Evolutionary conservation across 2,888 invertebrate species (phyloP), one percentile per base, ranked within the genome.

Genomic region (Disparrhopalites patrizii): DNA sequence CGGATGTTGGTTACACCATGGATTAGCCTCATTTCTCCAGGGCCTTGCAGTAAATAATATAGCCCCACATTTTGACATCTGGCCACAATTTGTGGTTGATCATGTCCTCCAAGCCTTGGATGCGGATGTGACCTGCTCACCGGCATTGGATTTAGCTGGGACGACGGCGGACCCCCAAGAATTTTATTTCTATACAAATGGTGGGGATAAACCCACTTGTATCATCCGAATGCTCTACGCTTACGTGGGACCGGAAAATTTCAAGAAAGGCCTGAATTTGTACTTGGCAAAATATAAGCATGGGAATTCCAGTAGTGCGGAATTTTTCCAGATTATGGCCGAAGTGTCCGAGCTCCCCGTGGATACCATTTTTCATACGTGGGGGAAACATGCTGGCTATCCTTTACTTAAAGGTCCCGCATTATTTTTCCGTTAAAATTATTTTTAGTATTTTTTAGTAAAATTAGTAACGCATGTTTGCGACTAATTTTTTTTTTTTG

Each of bases 141-240:
- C 97, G 82, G 94, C 98, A 0, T 95, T 98, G 76, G 96, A 97
- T 82, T 83, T 85, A 8, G 90, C 91, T n/a, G 95, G 96, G 0
- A 90, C 91, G 1, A 91, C 97, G 0, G 88, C 89, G 8, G 96
- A 97, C 81, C 90, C 97, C 66, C 95, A 95, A 80, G 96, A 97
- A 80, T 97, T 98, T 74, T 98, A 97, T 82, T 97, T 98, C 82
- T 91, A 91, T 76, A 97, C 98, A 76, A 95, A 96, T 36, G 98
- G 97, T 81, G 50, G n/a, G n/a, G n/a, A 60, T 77, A 80, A 73
- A 27, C 96, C 95, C 3, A 94, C 95, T 1, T 93, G 92, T 58
- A 89, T 95, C 3, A 94, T 97, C 69, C 84, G 96, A 71, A 97
- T 96, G 96, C 81, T 97, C 70, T 92, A 94, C 78, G 86, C 87